Evolutionary conservation across 2,888 invertebrate species (phyloP), one percentile per base, ranked within the genome.

Genomic region (Ichneumoninae sp.): DNA sequence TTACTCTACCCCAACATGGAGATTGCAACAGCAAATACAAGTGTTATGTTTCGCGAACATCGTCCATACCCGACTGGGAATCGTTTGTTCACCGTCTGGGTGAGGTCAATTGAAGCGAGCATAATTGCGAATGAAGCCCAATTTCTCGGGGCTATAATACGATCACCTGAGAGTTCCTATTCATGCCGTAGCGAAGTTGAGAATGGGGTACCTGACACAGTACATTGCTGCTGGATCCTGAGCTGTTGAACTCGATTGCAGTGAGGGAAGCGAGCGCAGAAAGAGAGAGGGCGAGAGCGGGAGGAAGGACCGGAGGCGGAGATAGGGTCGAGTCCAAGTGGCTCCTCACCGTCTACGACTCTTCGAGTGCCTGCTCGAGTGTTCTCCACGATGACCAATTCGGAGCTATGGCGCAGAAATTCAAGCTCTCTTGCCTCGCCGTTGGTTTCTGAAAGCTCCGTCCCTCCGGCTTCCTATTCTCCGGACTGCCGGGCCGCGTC

Each of bases 321-420:
- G 74, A 79, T 83, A 65, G 79, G 79, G 74, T 83, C 79, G 70
- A 69, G 74, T 33, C 62, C 50, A 62, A 76, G 71, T 70, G 62
- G 72, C 77, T 82, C 77, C 75, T 77, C 50, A 57, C 65, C 62
- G 70, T 71, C 57, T 71, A 79, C 75, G 80, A 80, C 71, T 76
- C 57, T 80, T 71, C 72, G 76, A 76, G 70, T 78, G 26, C 66
- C 72, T 54, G 33, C 66, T 80, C 71, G 76, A 83, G 83, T 80
- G 75, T 80, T 80, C 83, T 76, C 60, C 80, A 71, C 71, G 79
- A 83, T 75, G 83, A 83, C 79, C 83, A 83, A 75, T 79, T 83
- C 75, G 75, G 62, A 54, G 50, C 71, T 80, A 47, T 47, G 66
- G 47, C 47, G 40, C 57, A 71, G 83, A 70, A 79, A 80, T 68